A percentile compares a stretch with the other conserved stretches of the same genome.
phyloP scores from a whole-genome alignment of 2,888 invertebrate genomes.

The Cataglyphis altisquamis region DNA sequence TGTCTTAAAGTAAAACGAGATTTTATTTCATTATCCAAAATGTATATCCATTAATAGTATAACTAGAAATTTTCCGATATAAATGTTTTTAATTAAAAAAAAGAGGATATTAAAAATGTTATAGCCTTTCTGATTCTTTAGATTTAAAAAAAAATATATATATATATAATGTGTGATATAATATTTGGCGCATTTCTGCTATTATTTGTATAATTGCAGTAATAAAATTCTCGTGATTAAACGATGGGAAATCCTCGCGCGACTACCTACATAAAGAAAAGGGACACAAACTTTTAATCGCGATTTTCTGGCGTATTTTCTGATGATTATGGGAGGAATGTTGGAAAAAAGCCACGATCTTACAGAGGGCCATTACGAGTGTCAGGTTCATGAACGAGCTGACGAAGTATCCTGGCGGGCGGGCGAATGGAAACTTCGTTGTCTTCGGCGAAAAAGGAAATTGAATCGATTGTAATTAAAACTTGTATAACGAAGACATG shows the following conservation, averaged over 20 bases:
- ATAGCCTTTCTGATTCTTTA: neutral
- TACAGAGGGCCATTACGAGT: slow-evolving; percentile 50
- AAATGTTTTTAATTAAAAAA: neutral
- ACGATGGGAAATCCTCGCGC: neutral
- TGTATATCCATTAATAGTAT: neutral
- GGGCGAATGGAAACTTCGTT: slow-evolving; percentile 46
- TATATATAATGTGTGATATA: neutral
- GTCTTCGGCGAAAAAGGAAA: slow-evolving; percentile 67
- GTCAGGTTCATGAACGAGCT: slow-evolving; percentile 55
- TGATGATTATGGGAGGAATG: neutral
- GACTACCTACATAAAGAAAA: neutral
- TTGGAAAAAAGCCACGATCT: slow-evolving; percentile 21
- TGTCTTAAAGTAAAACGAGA: neutral
- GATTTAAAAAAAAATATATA: neutral
- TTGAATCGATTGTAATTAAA: slow-evolving; percentile 77
- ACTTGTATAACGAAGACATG: slow-evolving; percentile 71
- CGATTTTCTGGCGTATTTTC: neutral
- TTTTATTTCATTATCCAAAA: neutral
- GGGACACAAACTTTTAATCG: neutral
- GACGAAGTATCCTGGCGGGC: slow-evolving; percentile 55
- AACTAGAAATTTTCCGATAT: neutral
- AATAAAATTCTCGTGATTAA: slow-evolving; percentile 17
- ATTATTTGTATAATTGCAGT: neutral
- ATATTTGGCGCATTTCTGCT: neutral
- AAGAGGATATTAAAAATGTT: neutral